Evolutionary conservation across 2,888 invertebrate species (phyloP).

Genomic region (Parochlus steinenii): DNA sequence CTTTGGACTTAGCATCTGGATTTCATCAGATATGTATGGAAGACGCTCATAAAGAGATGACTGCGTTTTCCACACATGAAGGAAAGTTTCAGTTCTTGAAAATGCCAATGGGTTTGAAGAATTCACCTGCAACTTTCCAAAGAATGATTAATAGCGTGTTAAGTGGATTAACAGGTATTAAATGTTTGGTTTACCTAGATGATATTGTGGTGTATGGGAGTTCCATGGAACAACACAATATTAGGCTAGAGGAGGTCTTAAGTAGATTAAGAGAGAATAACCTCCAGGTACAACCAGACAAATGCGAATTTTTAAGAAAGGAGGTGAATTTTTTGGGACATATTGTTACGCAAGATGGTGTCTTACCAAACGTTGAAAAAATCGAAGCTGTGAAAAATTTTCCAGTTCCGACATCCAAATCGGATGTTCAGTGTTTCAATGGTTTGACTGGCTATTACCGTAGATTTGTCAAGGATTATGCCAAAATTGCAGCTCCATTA

Average conservation of each 20-base stretch:
- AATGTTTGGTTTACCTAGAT: constrained; percentile 21
- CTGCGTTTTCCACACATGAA: constrained; percentile 17
- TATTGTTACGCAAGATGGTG: constrained; percentile 16
- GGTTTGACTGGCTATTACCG: constrained; percentile 17
- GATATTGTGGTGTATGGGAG: constrained; percentile 20
- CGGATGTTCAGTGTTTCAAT: constrained; percentile 15
- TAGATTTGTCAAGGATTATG: constrained; percentile 16
- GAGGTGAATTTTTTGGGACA: constrained; percentile 21
- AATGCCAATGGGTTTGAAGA: constrained; percentile 18
- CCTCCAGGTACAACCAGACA: constrained; percentile 18
- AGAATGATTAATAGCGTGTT: constrained; percentile 18
- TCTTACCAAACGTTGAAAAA: constrained; percentile 18
- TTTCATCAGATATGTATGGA: constrained; percentile 21
- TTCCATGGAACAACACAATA: constrained; percentile 18
- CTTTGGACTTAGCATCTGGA: constrained; percentile 19
- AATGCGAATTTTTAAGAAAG: constrained; percentile 18
- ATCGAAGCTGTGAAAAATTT: constrained; percentile 15
- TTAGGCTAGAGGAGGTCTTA: constrained; percentile 16
- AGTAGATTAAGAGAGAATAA: constrained; percentile 16
- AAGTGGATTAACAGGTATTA: constrained; percentile 15
- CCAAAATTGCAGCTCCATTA: constrained; percentile 15
- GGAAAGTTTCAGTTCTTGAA: constrained; percentile 18
- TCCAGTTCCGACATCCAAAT: constrained; percentile 15
- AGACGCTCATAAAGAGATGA: constrained; percentile 15
- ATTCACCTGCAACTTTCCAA: constrained; percentile 18